Evolutionary conservation across 2,888 invertebrate genomes (phyloP).

Genomic region (Microctonus aethiopoides): DNA sequence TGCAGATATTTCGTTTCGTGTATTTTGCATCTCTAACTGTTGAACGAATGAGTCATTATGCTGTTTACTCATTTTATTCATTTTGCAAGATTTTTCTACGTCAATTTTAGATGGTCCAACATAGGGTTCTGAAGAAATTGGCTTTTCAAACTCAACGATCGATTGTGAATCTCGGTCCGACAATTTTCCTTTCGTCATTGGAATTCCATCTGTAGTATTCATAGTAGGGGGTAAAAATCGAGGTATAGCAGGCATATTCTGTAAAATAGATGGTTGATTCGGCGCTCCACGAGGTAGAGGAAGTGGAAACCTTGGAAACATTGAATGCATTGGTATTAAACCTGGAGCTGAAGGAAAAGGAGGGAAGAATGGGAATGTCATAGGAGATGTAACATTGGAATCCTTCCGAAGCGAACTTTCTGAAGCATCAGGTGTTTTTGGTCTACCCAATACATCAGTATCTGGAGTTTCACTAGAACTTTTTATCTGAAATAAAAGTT

Average conservation of each 20-base stretch:
- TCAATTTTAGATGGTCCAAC: conserved; percentile 62
- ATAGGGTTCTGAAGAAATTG: conserved; percentile 55
- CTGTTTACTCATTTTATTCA: conserved; percentile 48
- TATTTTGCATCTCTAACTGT: conserved; percentile 36
- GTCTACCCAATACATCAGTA: conserved; percentile 57
- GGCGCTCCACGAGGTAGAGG: conserved; percentile 68
- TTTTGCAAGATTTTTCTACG: conserved; percentile 62
- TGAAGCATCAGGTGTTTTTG: conserved; percentile 64
- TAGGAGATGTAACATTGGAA: conserved; percentile 69
- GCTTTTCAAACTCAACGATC: conserved; percentile 58
- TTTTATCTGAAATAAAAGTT: conserved; percentile 48
- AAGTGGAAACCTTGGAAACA: conserved; percentile 67
- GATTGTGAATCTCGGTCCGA: conserved; percentile 69
- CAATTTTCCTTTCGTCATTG: conserved; percentile 66
- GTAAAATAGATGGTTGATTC: conserved; percentile 72
- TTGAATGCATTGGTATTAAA: conserved; percentile 73
- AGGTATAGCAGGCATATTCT: conserved; percentile 71
- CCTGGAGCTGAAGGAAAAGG: conserved; percentile 70
- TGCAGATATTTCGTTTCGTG: conserved; percentile 37
- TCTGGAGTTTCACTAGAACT: conserved; percentile 50
- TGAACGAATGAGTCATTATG: conserved; percentile 45
- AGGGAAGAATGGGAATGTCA: conserved; percentile 67
- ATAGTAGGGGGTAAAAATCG: conserved; percentile 72
- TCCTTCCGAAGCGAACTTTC: conserved; percentile 54
- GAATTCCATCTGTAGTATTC: conserved; percentile 69